These are phyloP conservation scores for Bedellia somnulentella DNA, from an alignment of 2,888 invertebrate species.

Conservation along the genomic window DNA sequence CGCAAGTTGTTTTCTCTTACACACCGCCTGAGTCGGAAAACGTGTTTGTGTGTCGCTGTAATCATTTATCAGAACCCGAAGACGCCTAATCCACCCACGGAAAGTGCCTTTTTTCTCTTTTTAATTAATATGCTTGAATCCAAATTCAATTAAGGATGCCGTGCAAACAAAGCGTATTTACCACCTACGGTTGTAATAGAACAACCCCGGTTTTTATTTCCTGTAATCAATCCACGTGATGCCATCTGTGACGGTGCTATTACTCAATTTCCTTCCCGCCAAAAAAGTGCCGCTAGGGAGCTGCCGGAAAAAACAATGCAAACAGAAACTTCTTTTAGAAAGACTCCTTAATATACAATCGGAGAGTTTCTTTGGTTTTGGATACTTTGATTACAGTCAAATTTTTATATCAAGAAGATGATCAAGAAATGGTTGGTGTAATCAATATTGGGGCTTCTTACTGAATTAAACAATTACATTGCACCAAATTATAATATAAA, in stretches of 20 bases:
- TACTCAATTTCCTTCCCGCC: conserved; percentile 53
- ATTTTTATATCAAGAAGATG: too few species aligned
- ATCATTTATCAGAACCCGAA: conserved; percentile 31
- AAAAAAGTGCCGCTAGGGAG: conserved; percentile 30
- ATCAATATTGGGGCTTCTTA: too few species aligned
- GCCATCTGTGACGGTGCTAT: conserved; percentile 56
- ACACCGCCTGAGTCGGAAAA: conserved; percentile 38
- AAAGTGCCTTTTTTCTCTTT: too few species aligned
- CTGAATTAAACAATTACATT: too few species aligned
- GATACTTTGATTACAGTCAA: too few species aligned
- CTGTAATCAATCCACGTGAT: conserved; percentile 56
- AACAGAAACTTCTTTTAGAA: conserved; percentile 13
- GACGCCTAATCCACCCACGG: conserved; percentile 16
- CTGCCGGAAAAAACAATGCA: conserved; percentile 33
- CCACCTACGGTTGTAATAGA: conserved; percentile 30
- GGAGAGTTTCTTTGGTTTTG: too few species aligned
- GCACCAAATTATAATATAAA: too few species aligned
- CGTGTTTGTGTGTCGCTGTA: conserved; percentile 34
- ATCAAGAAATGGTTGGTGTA: too few species aligned
- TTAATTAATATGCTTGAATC: too few species aligned
- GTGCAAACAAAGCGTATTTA: conserved; percentile 5
- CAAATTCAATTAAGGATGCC: not conserved
- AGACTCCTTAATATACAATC: not conserved
- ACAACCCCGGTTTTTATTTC: conserved; percentile 36
- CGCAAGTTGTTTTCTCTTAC: conserved; percentile 43